These are phyloP conservation scores for Ptychadena robeensis DNA, from an alignment of 2,797 vertebrate species.

Conservation along the genomic window DNA sequence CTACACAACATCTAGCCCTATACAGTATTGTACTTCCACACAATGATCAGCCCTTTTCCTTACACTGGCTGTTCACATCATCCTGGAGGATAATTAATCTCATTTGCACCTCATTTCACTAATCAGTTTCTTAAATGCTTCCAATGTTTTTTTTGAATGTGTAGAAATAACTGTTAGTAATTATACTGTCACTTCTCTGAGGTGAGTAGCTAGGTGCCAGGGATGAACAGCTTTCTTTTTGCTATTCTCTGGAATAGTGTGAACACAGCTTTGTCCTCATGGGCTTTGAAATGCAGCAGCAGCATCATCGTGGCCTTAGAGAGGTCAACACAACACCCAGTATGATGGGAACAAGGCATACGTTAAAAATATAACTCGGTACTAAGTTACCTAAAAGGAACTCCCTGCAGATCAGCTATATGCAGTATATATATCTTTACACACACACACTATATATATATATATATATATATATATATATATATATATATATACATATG, in stretches of 20 bases:
- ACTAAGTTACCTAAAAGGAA: no score
- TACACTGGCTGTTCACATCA: background rate
- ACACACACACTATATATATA: no score
- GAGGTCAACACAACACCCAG: background rate
- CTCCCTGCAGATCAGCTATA: no score
- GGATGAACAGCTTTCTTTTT: background rate
- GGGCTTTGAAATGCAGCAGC: background rate
- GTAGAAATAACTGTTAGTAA: constrained; percentile 16
- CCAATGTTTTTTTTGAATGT: background rate
- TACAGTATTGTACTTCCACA: background rate
- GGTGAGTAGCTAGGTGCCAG: background rate
- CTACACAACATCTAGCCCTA: background rate
- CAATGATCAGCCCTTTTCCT: background rate
- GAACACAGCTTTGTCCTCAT: background rate
- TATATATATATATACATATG: no score
- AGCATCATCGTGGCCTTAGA: background rate
- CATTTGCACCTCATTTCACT: constrained; percentile 18
- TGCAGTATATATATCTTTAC: no score
- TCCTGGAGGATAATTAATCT: constrained; percentile 35
- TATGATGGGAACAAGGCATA: background rate
- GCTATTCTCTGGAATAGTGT: background rate
- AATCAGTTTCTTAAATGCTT: constrained; percentile 46
- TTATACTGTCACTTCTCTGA: constrained; percentile 36
- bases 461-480: no score
- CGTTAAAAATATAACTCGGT: no score